Evolutionary conservation across 2,113 vertebrate genomes (phyloP).

Genomic region (Geothlypis trichas): DNA sequence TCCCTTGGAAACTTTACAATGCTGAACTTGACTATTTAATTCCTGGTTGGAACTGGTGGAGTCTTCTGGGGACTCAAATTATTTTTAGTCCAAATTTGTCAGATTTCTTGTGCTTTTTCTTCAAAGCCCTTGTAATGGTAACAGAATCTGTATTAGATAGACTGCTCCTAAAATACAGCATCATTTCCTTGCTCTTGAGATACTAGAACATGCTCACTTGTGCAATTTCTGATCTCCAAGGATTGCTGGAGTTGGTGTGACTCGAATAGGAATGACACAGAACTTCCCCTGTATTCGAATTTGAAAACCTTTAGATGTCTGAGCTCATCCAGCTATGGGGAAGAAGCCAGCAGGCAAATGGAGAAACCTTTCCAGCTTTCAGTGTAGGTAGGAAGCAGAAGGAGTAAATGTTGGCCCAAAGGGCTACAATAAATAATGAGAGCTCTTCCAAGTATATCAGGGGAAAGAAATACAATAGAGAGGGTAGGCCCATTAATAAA

Average conservation of each 20-base stretch:
- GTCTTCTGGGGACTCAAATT: not conserved
- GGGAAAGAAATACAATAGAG: slow-evolving; percentile 61
- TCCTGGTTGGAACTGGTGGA: not conserved
- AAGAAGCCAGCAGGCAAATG: slow-evolving; percentile 38
- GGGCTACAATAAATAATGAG: slow-evolving; percentile 51
- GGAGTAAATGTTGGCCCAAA: slow-evolving; percentile 65
- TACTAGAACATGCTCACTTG: not conserved
- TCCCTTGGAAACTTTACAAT: not conserved
- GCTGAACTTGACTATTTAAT: not conserved
- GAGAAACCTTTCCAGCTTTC: slow-evolving; percentile 49
- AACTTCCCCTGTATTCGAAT: not conserved
- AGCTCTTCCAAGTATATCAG: slow-evolving; percentile 66
- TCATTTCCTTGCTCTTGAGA: not conserved
- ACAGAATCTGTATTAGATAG: not conserved
- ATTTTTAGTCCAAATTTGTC: not conserved
- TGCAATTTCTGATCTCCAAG: not conserved
- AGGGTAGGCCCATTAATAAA: slow-evolving; percentile 71
- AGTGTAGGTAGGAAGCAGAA: slow-evolving; percentile 51
- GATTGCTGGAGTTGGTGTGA: slow-evolving; percentile 6
- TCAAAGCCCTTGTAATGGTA: not conserved
- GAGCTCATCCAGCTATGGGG: not conserved
- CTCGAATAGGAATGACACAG: not conserved
- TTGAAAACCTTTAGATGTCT: not conserved
- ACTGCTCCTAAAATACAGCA: not conserved
- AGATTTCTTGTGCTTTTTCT: not conserved